Base-by-base conservation (phyloP, 1,140 invertebrate species). In the Onthophagus taurus region DNA sequence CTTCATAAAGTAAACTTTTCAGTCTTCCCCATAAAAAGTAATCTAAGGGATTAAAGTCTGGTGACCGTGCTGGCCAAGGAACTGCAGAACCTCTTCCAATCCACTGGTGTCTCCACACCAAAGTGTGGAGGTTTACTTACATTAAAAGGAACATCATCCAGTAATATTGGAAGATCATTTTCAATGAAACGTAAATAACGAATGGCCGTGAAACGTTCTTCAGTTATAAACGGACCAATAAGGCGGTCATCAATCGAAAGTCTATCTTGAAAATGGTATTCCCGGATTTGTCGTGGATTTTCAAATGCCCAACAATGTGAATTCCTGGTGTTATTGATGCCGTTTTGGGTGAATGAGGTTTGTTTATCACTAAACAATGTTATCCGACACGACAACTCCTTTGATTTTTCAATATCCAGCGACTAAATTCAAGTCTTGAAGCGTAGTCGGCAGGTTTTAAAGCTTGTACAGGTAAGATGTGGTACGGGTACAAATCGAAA, bases 271-370 rank as follows among this genome's bases (percentile, higher is more conserved):
- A 37, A 37, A 37, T 37, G 13, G 18, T 7, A 16, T 20, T 37
- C 35, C 19, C 19, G 14, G 13, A 17, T 37, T 37, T 37, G 7
- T 8, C 35, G 35, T 37, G 35, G 19, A 20, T 37, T 37, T 37
- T 37, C 35, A 37, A 18, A 6, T 37, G 35, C 35, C 35, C 35
- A 37, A 37, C 35, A 37, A 16, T 37, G 35, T 37, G 35, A 37
- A 37, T 37, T 33, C 14, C 13, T 33, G 6, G 9, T 33, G 31
- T 33, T 33, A 33, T 33, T 33, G 31, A n/a, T n/a, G n/a, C n/a
- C n/a, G n/a, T n/a, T n/a, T n/a, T n/a, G n/a, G n/a, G 23, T 26
- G 23, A 26, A 26, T n/a, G n/a, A n/a, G 23, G 23, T 7, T 26
- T 6, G 6, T 26, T 26, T n/a, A 26, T 26, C 23, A 26, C 6